Conservation (phyloP, 2,888 invertebrate species). For the Alsophila aescularia region DNA sequence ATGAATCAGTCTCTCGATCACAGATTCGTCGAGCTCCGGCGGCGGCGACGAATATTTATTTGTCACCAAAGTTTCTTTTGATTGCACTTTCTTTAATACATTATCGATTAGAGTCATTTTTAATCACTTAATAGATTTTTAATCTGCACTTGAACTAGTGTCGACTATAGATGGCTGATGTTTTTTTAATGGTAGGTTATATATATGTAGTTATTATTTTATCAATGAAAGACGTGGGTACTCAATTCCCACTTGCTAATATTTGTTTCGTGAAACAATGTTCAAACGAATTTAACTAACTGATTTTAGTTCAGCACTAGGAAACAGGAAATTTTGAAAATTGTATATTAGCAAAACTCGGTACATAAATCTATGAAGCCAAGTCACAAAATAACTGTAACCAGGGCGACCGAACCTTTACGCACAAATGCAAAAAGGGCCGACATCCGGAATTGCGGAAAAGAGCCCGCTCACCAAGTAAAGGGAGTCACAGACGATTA, state of each 20-base stretch:
- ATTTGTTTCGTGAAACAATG: too few relatives aligned
- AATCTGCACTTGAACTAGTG: too few relatives aligned
- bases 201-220: too few relatives aligned
- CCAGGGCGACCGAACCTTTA: background rate
- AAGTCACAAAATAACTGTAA: background rate
- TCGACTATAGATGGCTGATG: too few relatives aligned
- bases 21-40: conserved; percentile 46
- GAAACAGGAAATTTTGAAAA: background rate
- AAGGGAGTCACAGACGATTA: too few relatives aligned
- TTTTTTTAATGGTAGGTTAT: too few relatives aligned
- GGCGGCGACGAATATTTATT: conserved; percentile 60
- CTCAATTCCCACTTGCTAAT: too few relatives aligned
- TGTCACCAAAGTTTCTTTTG: conserved; percentile 38
- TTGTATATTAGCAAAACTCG: background rate
- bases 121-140: conserved; percentile 2
- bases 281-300: too few relatives aligned
- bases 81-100: conserved; percentile 56
- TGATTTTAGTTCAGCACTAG: conserved; percentile 1
- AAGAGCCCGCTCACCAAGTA: too few relatives aligned
- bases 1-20: conserved; percentile 18
- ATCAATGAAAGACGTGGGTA: too few relatives aligned
- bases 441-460: background rate
- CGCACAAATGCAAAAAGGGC: too few relatives aligned
- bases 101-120: conserved; percentile 57
- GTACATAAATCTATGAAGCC: conserved; percentile 26